Percentiles rank a stretch among this genome's conserved stretches.
phyloP scores from a whole-genome alignment of 2,797 vertebrate species.

The Syncerus caffer region DNA sequence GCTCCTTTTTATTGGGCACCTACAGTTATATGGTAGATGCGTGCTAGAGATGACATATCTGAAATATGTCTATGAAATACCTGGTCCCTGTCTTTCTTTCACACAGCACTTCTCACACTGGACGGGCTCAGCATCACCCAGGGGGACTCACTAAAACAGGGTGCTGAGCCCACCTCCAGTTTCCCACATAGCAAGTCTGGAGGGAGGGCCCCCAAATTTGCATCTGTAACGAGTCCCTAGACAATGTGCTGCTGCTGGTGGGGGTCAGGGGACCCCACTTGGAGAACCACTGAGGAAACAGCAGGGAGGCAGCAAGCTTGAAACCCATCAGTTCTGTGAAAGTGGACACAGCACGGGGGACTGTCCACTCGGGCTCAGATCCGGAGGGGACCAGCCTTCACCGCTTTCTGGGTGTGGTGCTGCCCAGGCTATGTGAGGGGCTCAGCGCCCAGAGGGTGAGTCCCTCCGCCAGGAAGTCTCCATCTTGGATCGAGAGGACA shows the following conservation, averaged over 20 bases:
- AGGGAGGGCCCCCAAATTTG: not conserved
- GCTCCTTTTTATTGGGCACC: not conserved
- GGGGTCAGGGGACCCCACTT: not conserved
- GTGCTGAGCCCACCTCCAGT: not conserved
- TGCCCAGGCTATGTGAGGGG: accelerated
- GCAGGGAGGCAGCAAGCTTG: not conserved
- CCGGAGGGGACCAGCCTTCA: accelerated
- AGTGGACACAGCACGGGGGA: accelerated
- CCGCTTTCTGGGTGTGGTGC: accelerated
- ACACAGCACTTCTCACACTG: not conserved
- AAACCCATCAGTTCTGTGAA: accelerated
- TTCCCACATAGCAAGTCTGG: not conserved
- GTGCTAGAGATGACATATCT: not conserved
- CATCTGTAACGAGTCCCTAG: not conserved
- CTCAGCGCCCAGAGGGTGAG: accelerated
- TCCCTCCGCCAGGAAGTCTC: accelerated
- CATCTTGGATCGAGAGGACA: accelerated
- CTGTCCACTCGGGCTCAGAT: accelerated
- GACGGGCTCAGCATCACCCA: accelerated
- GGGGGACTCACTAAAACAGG: accelerated
- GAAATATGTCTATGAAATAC: accelerated
- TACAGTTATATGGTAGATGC: accelerated
- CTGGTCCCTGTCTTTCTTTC: not conserved
- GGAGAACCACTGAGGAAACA: not conserved
- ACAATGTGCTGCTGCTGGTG: not conserved